Percentiles rank a stretch among this genome's conserved stretches.
phyloP scores from a whole-genome alignment of 2,113 vertebrate genomes.

The Pangasianodon hypophthalmus region DNA sequence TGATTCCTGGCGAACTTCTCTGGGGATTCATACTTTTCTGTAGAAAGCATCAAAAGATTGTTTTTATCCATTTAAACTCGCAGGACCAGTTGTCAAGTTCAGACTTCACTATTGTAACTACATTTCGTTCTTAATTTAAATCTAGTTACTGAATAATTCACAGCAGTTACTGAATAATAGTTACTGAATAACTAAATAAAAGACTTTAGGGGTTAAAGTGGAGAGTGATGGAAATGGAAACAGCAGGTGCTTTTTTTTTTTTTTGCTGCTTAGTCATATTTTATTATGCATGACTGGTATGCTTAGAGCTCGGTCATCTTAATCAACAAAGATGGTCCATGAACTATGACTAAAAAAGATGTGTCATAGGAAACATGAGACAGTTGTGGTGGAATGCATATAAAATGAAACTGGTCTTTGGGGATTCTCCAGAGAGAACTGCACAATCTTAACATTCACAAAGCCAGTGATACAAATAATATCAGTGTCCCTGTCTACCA shows the following conservation, averaged over 20 bases:
- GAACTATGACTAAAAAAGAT: neutral
- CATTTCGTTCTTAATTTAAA: neutral
- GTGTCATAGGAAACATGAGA: neutral
- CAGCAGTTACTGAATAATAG: neutral
- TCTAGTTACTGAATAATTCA: neutral
- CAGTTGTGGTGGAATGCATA: neutral
- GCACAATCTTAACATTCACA: neutral
- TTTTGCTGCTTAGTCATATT: neutral
- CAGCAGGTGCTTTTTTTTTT: neutral
- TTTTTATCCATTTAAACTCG: constrained; percentile 7
- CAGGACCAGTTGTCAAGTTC: neutral
- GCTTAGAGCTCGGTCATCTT: neutral
- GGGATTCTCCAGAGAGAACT: neutral
- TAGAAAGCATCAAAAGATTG: neutral
- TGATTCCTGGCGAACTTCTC: constrained; percentile 1
- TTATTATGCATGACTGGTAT: neutral
- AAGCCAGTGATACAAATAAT: neutral
- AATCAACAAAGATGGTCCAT: constrained; percentile 10
- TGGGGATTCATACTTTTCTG: constrained; percentile 31
- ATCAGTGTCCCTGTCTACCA: neutral
- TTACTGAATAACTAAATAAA: neutral
- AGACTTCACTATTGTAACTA: neutral
- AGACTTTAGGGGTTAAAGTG: neutral
- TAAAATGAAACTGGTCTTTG: neutral
- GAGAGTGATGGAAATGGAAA: neutral